A percentile compares a stretch with the other conserved stretches of the same genome.
These are phyloP conservation scores for Enteromius fasciolatus DNA, from an alignment of 2,797 vertebrate species.

Conservation along the genomic window DNA sequence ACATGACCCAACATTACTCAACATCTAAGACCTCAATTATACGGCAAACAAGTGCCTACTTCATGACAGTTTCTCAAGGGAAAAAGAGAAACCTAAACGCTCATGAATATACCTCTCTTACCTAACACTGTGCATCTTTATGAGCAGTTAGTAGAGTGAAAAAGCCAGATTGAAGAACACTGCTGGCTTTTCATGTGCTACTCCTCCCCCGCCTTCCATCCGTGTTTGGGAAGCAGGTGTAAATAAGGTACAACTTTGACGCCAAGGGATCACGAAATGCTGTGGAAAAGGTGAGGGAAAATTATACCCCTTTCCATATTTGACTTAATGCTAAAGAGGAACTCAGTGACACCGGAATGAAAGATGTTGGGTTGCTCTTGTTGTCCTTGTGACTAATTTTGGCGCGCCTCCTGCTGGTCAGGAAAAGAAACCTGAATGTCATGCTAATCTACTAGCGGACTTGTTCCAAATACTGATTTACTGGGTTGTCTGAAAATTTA, in stretches of 20 bases:
- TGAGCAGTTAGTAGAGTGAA: constrained; percentile 51
- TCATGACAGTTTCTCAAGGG: constrained; percentile 32
- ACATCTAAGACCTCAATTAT: neutral
- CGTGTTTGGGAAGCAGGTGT: constrained; percentile 66
- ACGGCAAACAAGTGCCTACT: constrained; percentile 53
- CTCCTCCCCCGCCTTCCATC: neutral
- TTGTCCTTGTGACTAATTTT: constrained; percentile 1
- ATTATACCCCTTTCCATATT: constrained; percentile 1
- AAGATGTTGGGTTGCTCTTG: constrained; percentile 40
- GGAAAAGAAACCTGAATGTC: neutral
- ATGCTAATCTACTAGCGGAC: neutral
- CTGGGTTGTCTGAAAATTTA: neutral
- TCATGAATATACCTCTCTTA: constrained; percentile 68
- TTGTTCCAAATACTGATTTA: neutral
- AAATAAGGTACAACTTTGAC: constrained; percentile 66
- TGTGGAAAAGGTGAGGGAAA: constrained; percentile 47
- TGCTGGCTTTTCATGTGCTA: constrained; percentile 49
- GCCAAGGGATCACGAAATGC: constrained; percentile 50
- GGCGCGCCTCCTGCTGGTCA: constrained; percentile 45
- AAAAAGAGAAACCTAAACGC: constrained; percentile 56
- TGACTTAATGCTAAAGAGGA: constrained; percentile 40
- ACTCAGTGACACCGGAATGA: constrained; percentile 54
- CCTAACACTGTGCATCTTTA: constrained; percentile 69
- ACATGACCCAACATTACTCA: neutral
- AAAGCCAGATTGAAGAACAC: constrained; percentile 60